Evolutionary conservation across 2,888 invertebrate species (phyloP), one percentile per base, ranked within the genome.

Genomic region (Trachelus troglodyta): DNA sequence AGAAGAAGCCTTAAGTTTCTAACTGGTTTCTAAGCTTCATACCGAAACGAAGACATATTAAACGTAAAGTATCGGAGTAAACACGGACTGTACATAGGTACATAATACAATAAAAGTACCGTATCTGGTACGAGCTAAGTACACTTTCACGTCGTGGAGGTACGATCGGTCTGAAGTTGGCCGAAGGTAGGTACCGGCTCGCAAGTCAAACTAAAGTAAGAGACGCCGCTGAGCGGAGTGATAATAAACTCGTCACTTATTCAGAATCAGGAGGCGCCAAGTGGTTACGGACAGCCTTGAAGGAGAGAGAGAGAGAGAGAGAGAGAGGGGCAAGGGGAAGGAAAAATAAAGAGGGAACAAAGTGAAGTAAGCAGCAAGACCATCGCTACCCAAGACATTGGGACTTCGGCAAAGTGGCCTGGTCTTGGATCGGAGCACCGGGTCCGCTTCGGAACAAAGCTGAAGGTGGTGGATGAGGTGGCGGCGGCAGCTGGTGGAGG

Each of bases 241-340:
- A 79, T 81, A 84, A 85, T 87, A 82, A 84, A 85, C 84, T 85
- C 81, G 85, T 85, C 80, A 82, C 76, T 82, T 81, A 80, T 82
- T 79, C 81, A 81, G 82, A 85, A 84, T 81, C 81, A 82, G 82
- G 81, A 9, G 79, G 82, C 85, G 82, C 82, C 83, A 81, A 85
- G 83, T 83, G 84, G 81, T 76, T 78, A 79, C 78, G 81, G 34
- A 74, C 83, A 83, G 77, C 79, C 78, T 79, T 75, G 75, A 76
- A 73, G 56, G 56, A 23, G 56, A 56, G 75, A 35, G 69, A 12
- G 75, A 77, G 56, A 35, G 80, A 30, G 11, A 30, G 9, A 30
- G 11, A 76, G 34, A 9, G 11, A 75, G 34, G 1, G 34, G 76
- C 34, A 71, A 15, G 30, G 34, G 4, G 68, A 78, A 56, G 33